Conservation (phyloP, 2,797 vertebrate species). For the Gymnothorax javanicus region DNA sequence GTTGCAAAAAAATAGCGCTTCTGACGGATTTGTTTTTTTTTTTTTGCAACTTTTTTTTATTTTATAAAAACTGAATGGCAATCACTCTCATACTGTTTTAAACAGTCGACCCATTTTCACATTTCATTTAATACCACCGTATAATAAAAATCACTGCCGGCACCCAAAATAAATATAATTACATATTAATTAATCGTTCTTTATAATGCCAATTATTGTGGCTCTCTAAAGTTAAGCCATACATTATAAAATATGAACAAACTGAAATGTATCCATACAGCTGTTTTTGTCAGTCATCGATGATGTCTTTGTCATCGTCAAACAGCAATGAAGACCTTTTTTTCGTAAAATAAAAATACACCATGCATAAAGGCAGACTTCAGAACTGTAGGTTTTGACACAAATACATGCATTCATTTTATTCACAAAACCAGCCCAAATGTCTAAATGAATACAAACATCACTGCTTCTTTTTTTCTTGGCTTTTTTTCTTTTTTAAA, state of each 20-base stretch:
- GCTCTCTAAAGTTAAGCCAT: slow-evolving; percentile 20
- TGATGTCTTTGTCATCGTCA: slow-evolving; percentile 36
- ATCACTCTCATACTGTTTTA: slow-evolving; percentile 21
- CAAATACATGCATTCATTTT: slow-evolving; percentile 99
- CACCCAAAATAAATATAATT: slow-evolving; percentile 30
- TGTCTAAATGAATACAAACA: slow-evolving; percentile 99
- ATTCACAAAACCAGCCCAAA: slow-evolving; percentile 99
- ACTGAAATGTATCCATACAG: slow-evolving; percentile 50
- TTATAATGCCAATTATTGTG: slow-evolving; percentile 44
- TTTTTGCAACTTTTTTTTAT: slow-evolving; percentile 23
- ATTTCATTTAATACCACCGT: slow-evolving; percentile 33
- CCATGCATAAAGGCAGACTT: slow-evolving; percentile 74
- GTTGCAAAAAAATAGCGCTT: slow-evolving; percentile 20
- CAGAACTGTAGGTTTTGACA: slow-evolving; percentile 77
- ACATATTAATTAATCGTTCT: slow-evolving; percentile 38
- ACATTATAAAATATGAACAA: slow-evolving; percentile 57
- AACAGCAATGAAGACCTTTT: slow-evolving; percentile 35
- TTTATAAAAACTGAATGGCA: slow-evolving; percentile 28
- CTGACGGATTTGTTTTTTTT: neutral
- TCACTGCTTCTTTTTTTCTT: slow-evolving; percentile 85
- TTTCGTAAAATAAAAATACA: slow-evolving; percentile 58
- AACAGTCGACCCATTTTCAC: slow-evolving; percentile 25
- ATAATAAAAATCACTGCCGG: slow-evolving; percentile 34
- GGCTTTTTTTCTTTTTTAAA: slow-evolving; percentile 83
- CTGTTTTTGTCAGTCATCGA: slow-evolving; percentile 43